Conservation (phyloP, 30 jellyfish, hydroid and myxozoan genomes). For the Aurelia sp. region DNA sequence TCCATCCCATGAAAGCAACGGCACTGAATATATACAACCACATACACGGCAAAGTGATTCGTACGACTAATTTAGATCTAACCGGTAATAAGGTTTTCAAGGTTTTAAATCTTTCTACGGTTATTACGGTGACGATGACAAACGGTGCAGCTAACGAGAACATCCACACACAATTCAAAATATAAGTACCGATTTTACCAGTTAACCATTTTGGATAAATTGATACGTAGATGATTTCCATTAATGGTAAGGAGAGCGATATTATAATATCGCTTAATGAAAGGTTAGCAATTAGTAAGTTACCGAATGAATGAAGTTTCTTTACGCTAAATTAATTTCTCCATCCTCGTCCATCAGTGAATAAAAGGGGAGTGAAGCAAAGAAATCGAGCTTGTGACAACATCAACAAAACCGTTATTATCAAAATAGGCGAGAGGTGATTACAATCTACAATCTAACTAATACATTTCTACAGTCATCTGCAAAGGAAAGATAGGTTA, state of each 20-base stretch:
- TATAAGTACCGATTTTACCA: constrained; percentile 60
- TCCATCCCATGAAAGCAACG: constrained; percentile 57
- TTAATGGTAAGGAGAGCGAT: constrained; percentile 49
- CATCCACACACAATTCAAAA: constrained; percentile 57
- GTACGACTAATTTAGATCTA: background rate
- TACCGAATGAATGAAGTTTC: constrained; percentile 56
- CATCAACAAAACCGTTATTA: too few relatives aligned
- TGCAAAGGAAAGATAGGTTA: too few relatives aligned
- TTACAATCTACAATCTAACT: too few relatives aligned
- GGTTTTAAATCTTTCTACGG: constrained; percentile 63
- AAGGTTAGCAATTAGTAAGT: constrained; percentile 54
- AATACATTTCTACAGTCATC: too few relatives aligned
- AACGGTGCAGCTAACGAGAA: constrained; percentile 75
- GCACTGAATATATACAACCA: constrained; percentile 66
- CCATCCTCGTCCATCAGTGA: too few relatives aligned
- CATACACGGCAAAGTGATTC: background rate
- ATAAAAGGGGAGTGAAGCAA: too few relatives aligned
- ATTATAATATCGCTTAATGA: constrained; percentile 66
- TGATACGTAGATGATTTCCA: constrained; percentile 61
- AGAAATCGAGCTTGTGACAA: too few relatives aligned
- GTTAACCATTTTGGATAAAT: constrained; percentile 72
- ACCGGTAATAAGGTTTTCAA: constrained; percentile 11
- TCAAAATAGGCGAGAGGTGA: too few relatives aligned
- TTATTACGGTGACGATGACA: constrained; percentile 63
- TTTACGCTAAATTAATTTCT: constrained; percentile 5